These are phyloP conservation scores for Agonopterix arenella DNA, from an alignment of 2,888 invertebrate species.

Conservation along the genomic window DNA sequence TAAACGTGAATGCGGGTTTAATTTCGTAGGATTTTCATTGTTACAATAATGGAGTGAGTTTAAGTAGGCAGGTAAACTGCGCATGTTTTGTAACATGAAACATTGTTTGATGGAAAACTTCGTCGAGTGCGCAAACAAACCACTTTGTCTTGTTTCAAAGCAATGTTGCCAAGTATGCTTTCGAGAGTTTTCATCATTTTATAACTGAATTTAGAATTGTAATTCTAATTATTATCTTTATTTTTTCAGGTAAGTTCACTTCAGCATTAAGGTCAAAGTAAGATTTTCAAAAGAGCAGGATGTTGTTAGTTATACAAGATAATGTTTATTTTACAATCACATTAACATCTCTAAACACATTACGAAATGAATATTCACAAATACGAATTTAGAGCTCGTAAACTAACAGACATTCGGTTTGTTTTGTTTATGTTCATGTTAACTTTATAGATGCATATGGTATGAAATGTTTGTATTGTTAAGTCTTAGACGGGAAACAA, in stretches of 20 bases:
- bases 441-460: constrained; percentile 1
- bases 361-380: not conserved
- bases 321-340: too few species aligned
- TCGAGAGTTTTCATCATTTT: constrained; percentile 2
- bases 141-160: constrained; percentile 32
- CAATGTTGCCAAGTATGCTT: constrained; percentile 16
- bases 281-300: not conserved
- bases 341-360: not conserved
- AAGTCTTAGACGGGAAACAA: not conserved
- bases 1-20: not conserved
- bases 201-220: not conserved
- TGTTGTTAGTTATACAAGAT: too few species aligned
- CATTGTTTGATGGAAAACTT: constrained; percentile 52
- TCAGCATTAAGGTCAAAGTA: not conserved
- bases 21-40: constrained; percentile 12
- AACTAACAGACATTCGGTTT: not conserved
- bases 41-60: constrained; percentile 15
- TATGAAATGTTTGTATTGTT: not conserved
- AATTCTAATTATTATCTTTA: constrained; percentile 7
- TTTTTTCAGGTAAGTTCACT: constrained; percentile 24
- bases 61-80: constrained; percentile 8
- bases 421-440: not conserved
- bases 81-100: constrained; percentile 52
- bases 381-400: not conserved
- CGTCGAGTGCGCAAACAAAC: constrained; percentile 38